These are phyloP conservation scores for Andrena trimmerana DNA, from an alignment of 2,888 invertebrate genomes.

Conservation along the genomic window DNA sequence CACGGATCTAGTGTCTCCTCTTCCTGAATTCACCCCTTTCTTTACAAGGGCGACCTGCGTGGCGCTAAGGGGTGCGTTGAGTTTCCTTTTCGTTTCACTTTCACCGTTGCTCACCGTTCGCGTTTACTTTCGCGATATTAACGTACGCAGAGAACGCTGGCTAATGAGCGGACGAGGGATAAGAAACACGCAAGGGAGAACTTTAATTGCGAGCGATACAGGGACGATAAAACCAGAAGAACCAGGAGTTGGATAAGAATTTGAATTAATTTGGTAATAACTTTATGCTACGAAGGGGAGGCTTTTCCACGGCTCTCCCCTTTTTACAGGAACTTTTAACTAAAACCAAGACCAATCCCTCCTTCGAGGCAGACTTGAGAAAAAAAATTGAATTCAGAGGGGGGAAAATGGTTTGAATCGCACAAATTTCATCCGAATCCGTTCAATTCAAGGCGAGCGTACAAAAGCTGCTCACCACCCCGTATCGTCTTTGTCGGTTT, in stretches of 20 bases:
- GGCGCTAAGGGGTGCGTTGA: constrained; percentile 6
- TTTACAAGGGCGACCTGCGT: background rate
- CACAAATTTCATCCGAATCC: constrained; percentile 8
- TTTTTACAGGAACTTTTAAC: background rate
- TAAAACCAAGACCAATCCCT: background rate
- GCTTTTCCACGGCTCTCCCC: background rate
- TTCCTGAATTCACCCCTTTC: background rate
- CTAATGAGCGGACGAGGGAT: constrained; percentile 20
- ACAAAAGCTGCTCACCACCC: constrained; percentile 25
- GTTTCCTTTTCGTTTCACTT: constrained; percentile 32
- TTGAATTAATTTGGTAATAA: constrained; percentile 5
- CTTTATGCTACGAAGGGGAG: background rate
- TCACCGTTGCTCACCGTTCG: constrained; percentile 1
- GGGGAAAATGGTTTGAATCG: background rate
- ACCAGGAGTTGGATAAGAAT: background rate
- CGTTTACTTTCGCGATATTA: constrained; percentile 8
- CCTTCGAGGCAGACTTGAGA: background rate
- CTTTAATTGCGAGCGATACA: constrained; percentile 18
- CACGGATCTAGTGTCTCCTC: background rate
- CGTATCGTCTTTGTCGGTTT: constrained; percentile 44
- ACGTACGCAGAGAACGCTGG: constrained; percentile 3
- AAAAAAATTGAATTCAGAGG: background rate
- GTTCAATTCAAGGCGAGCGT: constrained; percentile 2
- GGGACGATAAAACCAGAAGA: background rate
- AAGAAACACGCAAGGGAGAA: constrained; percentile 31